Percentiles rank a stretch among this genome's conserved stretches.
Evolutionary conservation across 2,888 invertebrate species (phyloP).

Genomic region (Druceiella hillmani): DNA sequence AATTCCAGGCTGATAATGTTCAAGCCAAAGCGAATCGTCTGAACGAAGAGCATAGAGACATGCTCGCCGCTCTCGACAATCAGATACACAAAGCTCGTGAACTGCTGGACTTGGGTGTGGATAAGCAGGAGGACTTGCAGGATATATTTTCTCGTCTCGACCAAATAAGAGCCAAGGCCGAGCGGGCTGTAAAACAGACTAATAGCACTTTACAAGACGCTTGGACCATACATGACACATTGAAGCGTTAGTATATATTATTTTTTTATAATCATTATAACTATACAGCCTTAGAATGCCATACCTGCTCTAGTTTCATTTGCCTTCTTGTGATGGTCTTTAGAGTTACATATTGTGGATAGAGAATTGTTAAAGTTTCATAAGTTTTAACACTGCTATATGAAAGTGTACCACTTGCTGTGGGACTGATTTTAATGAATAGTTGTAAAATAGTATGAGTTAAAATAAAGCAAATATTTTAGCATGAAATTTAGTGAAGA

Average conservation of each 20-base stretch:
- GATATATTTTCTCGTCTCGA: slow-evolving; percentile 76
- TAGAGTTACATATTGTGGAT: too few species aligned
- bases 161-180: slow-evolving; percentile 68
- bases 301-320: too few species aligned
- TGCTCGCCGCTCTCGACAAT: slow-evolving; percentile 58
- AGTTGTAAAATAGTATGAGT: too few species aligned
- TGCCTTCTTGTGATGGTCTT: too few species aligned
- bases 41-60: slow-evolving; percentile 49
- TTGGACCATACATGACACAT: slow-evolving; percentile 69
- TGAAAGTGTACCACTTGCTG: too few species aligned
- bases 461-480: too few species aligned
- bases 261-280: too few species aligned
- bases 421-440: too few species aligned
- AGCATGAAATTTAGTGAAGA: too few species aligned
- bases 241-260: slow-evolving; percentile 49
- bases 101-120: slow-evolving; percentile 54
- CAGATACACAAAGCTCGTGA: slow-evolving; percentile 61
- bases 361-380: too few species aligned
- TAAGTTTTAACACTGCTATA: too few species aligned
- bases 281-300: too few species aligned
- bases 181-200: slow-evolving; percentile 78
- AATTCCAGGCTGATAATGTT: slow-evolving; percentile 53
- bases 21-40: slow-evolving; percentile 48
- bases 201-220: slow-evolving; percentile 77
- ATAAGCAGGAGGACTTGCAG: slow-evolving; percentile 67